Base-by-base conservation (phyloP, 2,888 invertebrate species). In the Eledona agricola region DNA sequence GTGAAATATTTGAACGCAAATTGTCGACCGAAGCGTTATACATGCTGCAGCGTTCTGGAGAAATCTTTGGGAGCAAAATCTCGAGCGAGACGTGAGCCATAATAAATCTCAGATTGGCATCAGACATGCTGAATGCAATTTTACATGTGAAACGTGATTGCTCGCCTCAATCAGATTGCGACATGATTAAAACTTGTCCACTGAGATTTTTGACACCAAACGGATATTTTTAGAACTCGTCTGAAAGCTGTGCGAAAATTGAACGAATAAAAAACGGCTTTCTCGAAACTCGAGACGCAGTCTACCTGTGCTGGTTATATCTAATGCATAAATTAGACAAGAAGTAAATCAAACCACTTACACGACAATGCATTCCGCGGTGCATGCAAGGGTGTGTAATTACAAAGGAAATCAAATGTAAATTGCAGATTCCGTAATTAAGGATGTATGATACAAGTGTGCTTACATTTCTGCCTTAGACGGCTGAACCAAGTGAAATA, bases 361-460 rank as follows among this genome's bases (percentile, higher is more conserved):
- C 29, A 22, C 22, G 42, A 42, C 42, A 42, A 42, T 42, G 42
- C 42, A 42, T 29, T 29, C 1, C 22, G 31, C 9, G 42, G 31
- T 42, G 42, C 42, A 42, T 42, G 22, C 29, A 42, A 17, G 29
- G 7, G 32, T 25, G 34, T 34, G 9, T 45, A 45, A 45, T 45
- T 45, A 45, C 45, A 37, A 34, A 47, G 47, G 46, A 54, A 63
- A 65, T 65, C 63, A 65, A 59, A 63, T 63, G 64, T 62, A 62
- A 64, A 64, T 64, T 64, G 60, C 58, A 62, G 58, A 59, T 58
- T 47, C 51, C 40, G 54, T 60, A 56, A 62, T 63, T 63, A 65
- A 46, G 58, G 52, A 46, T 55, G 47, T 55, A 53, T 57, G 59
- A 58, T 59, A 60, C 57, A 62, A 51, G 57, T 51, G 43, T 47